phyloP scores from a whole-genome alignment of 2,113 vertebrate species.

The Leucosticte australis region DNA sequence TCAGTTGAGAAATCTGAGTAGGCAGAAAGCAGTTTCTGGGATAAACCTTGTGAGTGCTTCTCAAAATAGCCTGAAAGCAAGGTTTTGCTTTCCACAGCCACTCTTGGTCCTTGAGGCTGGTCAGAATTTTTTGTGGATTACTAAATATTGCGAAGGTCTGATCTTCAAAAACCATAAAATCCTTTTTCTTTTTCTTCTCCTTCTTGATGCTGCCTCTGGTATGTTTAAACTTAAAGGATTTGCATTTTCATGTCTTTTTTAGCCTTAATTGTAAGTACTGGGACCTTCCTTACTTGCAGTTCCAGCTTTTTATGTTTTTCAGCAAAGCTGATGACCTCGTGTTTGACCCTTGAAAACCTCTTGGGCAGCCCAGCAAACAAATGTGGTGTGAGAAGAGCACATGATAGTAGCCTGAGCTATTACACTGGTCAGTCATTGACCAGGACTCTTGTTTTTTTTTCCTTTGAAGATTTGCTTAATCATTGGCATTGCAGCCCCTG shows the following conservation, averaged over 20 bases:
- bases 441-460: conserved; percentile 38
- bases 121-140: neutral
- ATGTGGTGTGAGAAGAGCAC: conserved; percentile 35
- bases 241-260: neutral
- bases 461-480: conserved; percentile 45
- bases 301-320: neutral
- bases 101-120: neutral
- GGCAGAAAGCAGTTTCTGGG: conserved; percentile 63
- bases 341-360: conserved; percentile 31
- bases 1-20: conserved; percentile 57
- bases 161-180: neutral
- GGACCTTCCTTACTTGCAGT: neutral
- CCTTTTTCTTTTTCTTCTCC: neutral
- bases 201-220: neutral
- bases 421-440: conserved; percentile 56
- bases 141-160: neutral
- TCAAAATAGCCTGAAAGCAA: conserved; percentile 49
- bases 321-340: conserved; percentile 14
- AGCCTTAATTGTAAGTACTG: neutral
- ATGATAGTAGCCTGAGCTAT: conserved; percentile 25
- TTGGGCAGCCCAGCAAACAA: conserved; percentile 52
- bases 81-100: neutral
- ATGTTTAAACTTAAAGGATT: neutral
- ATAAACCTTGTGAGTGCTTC: conserved; percentile 54
- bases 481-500: neutral